phyloP scores from a whole-genome alignment of 2,797 vertebrate genomes.

The Notoglanidium macrostoma region DNA sequence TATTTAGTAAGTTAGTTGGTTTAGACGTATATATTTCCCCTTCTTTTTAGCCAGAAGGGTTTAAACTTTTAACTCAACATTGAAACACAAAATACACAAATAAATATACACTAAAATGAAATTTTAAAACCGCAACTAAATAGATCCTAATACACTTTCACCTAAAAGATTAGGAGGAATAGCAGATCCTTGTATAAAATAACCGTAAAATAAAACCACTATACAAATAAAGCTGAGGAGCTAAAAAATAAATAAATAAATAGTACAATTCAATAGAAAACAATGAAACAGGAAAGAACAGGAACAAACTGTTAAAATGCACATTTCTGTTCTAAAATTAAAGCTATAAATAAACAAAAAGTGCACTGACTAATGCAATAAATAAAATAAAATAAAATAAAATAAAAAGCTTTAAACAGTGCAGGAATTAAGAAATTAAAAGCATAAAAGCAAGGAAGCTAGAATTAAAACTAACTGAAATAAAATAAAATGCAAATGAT shows the following conservation, averaged over 20 bases:
- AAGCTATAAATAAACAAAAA: background rate
- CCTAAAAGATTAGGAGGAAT: background rate
- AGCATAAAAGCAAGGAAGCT: background rate
- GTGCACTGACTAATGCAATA: background rate
- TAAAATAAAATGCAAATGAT: background rate
- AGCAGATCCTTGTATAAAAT: background rate
- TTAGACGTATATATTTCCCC: background rate
- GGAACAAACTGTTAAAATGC: background rate
- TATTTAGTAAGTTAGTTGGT: background rate
- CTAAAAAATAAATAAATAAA: background rate
- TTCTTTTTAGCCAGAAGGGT: background rate
- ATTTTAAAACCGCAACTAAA: background rate
- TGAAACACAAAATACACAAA: background rate
- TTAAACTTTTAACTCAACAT: background rate
- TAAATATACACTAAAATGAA: background rate
- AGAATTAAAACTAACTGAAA: background rate
- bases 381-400: background rate
- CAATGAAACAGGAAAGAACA: background rate
- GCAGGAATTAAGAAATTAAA: background rate
- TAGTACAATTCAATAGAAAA: background rate
- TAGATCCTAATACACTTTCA: background rate
- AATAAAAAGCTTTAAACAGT: background rate
- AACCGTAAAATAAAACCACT: background rate
- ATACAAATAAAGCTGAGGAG: background rate
- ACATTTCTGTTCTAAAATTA: background rate